A percentile compares a stretch with the other conserved stretches of the same genome.
These are phyloP conservation scores for Philereme vetulata DNA, from an alignment of 2,888 invertebrate genomes.

Conservation along the genomic window DNA sequence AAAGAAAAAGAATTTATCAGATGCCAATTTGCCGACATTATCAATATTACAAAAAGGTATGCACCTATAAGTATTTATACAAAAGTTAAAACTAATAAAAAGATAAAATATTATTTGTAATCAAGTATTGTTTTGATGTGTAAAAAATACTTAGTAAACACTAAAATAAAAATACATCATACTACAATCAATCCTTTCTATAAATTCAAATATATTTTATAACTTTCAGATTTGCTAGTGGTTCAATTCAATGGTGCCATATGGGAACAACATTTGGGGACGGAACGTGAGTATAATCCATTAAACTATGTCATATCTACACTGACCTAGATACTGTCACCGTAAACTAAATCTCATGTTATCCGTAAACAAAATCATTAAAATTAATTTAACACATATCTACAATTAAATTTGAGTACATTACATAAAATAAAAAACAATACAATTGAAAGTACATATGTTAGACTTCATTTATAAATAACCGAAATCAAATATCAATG, in stretches of 20 bases:
- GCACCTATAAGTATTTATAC: not conserved
- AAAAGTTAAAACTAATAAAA: not conserved
- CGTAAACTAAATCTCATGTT: not conserved
- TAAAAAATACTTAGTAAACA: too few species aligned
- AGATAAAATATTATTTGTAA: not conserved
- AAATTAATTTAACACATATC: too few species aligned
- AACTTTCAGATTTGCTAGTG: conserved; percentile 65
- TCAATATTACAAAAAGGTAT: conserved; percentile 63
- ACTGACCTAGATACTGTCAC: conserved; percentile 7
- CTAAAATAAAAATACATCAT: too few species aligned
- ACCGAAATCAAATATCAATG: too few species aligned
- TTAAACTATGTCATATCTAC: conserved; percentile 1
- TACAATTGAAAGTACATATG: too few species aligned
- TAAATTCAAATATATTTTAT: not conserved
- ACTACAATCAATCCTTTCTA: not conserved
- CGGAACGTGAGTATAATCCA: conserved; percentile 60
- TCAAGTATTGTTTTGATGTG: too few species aligned
- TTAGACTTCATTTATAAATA: too few species aligned
- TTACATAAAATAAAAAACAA: too few species aligned
- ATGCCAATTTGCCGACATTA: conserved; percentile 23
- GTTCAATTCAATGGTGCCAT: conserved; percentile 72
- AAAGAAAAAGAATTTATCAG: conserved; percentile 61
- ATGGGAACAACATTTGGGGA: conserved; percentile 60
- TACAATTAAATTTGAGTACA: too few species aligned
- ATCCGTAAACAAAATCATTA: not conserved